Evolutionary conservation across 2,797 vertebrate genomes (phyloP).

Genomic region (Spondyliosoma cantharus): DNA sequence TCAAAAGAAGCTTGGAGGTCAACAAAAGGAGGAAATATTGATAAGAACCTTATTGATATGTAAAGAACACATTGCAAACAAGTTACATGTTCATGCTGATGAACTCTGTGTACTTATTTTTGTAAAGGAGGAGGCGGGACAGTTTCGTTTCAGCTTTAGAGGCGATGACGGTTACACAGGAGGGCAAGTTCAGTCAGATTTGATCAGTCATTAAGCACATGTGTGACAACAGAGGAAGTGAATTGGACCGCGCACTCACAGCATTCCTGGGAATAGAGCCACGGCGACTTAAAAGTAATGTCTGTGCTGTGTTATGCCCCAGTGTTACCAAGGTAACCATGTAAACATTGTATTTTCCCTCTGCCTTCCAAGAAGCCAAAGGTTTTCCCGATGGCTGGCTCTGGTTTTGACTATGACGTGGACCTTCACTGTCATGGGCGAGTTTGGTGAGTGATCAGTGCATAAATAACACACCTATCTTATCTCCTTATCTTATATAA

Average conservation of each 20-base stretch:
- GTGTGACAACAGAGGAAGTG: neutral
- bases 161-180: neutral
- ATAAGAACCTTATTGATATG: neutral
- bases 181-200: neutral
- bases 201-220: neutral
- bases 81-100: neutral
- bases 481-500: neutral
- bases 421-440: slow-evolving; percentile 14
- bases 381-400: neutral
- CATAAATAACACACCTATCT: neutral
- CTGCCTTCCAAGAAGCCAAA: slow-evolving; percentile 3
- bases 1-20: neutral
- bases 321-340: neutral
- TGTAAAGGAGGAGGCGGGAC: neutral
- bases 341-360: neutral
- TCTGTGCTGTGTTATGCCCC: neutral
- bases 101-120: neutral
- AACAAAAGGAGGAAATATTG: neutral
- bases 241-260: neutral
- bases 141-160: neutral
- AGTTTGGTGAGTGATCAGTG: neutral
- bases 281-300: neutral
- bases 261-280: neutral
- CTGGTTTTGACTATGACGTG: neutral
- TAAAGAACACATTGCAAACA: neutral